phyloP scores from a whole-genome alignment of 2,113 vertebrate genomes.

The Crotalus tigris region DNA sequence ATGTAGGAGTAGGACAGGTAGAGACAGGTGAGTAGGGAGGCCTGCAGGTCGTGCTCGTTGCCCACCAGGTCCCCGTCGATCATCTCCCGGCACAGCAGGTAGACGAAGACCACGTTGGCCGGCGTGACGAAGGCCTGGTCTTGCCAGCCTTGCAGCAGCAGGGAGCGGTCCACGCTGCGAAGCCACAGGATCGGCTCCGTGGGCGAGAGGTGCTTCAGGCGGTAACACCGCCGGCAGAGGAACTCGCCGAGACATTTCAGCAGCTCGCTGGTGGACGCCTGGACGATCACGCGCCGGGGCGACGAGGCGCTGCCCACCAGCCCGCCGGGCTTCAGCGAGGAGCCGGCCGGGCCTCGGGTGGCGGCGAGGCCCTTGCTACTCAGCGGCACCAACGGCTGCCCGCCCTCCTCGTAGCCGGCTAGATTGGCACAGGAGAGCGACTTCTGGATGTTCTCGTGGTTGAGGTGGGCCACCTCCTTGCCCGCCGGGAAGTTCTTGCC shows the following conservation, averaged over 20 bases:
- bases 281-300: slow-evolving; percentile 86
- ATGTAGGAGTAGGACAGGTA: slow-evolving; percentile 96
- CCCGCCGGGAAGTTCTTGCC: slow-evolving; percentile 54
- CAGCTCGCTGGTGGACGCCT: slow-evolving; percentile 92
- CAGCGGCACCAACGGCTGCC: slow-evolving; percentile 63
- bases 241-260: slow-evolving; percentile 88
- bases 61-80: slow-evolving; percentile 81
- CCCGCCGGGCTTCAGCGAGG: slow-evolving; percentile 16
- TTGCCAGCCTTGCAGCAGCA: slow-evolving; percentile 92
- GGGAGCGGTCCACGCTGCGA: slow-evolving; percentile 88
- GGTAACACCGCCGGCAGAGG: slow-evolving; percentile 86
- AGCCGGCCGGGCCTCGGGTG: slow-evolving; percentile 42
- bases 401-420: slow-evolving; percentile 81
- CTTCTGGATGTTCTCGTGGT: slow-evolving; percentile 92
- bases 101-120: slow-evolving; percentile 90
- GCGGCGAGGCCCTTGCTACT: slow-evolving; percentile 73
- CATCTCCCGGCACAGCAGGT: slow-evolving; percentile 91
- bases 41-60: slow-evolving; percentile 88
- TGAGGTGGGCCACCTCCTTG: slow-evolving; percentile 79
- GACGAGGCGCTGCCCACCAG: background rate
- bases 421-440: slow-evolving; percentile 92
- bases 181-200: slow-evolving; percentile 90
- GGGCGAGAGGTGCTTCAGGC: slow-evolving; percentile 85
- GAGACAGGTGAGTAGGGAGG: slow-evolving; percentile 88
- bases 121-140: slow-evolving; percentile 94